These are phyloP conservation scores for Idaea straminata DNA, from an alignment of 2,888 invertebrate genomes.

Conservation along the genomic window DNA sequence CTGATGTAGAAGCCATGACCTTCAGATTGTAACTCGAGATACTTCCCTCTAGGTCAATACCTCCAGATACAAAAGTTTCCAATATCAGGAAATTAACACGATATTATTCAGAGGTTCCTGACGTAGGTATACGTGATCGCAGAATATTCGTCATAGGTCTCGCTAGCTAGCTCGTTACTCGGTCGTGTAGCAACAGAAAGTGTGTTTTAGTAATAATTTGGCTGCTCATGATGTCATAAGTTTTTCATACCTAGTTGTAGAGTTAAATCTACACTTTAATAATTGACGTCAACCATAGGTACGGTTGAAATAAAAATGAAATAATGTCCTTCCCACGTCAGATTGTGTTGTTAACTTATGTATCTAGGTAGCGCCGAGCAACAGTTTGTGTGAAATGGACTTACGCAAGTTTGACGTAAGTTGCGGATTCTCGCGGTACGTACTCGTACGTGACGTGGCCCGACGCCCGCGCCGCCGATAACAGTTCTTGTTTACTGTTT, in stretches of 20 bases:
- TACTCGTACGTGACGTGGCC: constrained; percentile 41
- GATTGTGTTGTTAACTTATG: constrained; percentile 7
- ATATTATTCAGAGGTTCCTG: neutral
- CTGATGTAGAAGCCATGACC: too few species aligned
- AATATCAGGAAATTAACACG: neutral
- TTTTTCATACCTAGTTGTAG: neutral
- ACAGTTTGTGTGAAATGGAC: constrained; percentile 37
- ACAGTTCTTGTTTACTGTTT: constrained; percentile 58
- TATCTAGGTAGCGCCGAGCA: constrained; percentile 37
- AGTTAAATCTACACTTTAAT: neutral
- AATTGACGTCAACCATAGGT: neutral
- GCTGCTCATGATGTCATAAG: neutral
- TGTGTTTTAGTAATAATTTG: neutral
- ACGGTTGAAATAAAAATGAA: neutral
- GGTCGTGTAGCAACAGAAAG: neutral
- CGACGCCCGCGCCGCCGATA: constrained; percentile 50
- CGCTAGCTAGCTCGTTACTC: neutral
- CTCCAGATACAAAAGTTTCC: neutral
- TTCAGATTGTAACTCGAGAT: neutral
- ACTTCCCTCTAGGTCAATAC: too few species aligned
- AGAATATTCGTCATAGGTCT: neutral
- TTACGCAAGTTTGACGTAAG: constrained; percentile 52
- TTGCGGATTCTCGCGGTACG: constrained; percentile 22
- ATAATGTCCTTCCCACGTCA: constrained; percentile 1
- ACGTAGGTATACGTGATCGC: neutral